Base-by-base conservation (phyloP, 2,113 vertebrate species). In the Castor canadensis region DNA sequence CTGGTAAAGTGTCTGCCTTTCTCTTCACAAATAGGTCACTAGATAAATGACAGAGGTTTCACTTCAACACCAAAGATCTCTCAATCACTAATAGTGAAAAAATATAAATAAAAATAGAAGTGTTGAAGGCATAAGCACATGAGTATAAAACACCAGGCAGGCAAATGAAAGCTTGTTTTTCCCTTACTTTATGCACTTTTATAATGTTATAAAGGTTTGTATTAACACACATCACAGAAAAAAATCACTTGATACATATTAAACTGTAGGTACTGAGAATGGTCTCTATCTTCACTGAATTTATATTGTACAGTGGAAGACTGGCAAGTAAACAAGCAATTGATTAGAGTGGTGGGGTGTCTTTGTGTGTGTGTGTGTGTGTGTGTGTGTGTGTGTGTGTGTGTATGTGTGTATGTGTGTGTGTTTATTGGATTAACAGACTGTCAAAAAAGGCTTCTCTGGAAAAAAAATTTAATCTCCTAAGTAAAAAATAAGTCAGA, bases 401-500 rank as follows among this genome's bases (percentile, higher is more conserved):
- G n/a, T n/a, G n/a, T n/a, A n/a, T n/a, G n/a, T n/a, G n/a, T n/a
- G n/a, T n/a, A n/a, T n/a, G n/a, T n/a, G n/a, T n/a, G 5, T 1
- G 19, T 43, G 6, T 67, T 43, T 32, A 43, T n/a, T 19, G 38
- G 6, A 20, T 49, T 22, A 19, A 26, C 54, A n/a, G 26, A 58
- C 30, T 43, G 49, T 91, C 40, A 89, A 52, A 81, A 60, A 95
- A 91, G 71, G 17, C 8, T 19, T 67, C 28, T 24, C 13, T 22
- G 32, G 35, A 8, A 16, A 19, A 67, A 52, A 66, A 92, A 67
- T 60, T 77, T 73, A 89, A 62, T 67, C 12, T 82, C 77, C 60
- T 83, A 83, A 69, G 5, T 89, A n/a, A 84, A 95, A 52, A 91
- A 72, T 58, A 28, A 95, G 40, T 87, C 62, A 84, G 66, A 97